phyloP scores from a whole-genome alignment of 1,140 invertebrate species.

The Littorina saxatilis region DNA sequence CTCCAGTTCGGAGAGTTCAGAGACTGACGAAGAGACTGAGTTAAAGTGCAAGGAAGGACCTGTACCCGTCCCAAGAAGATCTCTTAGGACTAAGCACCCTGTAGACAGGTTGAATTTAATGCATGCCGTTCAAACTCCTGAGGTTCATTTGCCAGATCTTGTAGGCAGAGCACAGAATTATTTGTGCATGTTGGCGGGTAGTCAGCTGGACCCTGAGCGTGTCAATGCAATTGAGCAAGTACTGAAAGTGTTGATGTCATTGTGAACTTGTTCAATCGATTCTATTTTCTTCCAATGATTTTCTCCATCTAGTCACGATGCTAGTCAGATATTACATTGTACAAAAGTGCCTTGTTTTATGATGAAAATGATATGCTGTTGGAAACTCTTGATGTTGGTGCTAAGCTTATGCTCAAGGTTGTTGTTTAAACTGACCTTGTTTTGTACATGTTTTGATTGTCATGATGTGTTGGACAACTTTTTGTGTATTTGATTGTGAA shows the following conservation, averaged over 20 bases:
- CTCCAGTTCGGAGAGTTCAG: neutral
- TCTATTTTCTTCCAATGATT: neutral
- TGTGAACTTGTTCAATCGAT: neutral
- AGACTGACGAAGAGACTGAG: neutral
- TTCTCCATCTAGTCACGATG: neutral
- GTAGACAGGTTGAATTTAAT: neutral
- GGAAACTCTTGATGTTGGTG: no score
- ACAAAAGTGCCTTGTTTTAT: no score
- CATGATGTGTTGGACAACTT: neutral
- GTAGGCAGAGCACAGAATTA: neutral
- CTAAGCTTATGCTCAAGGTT: no score
- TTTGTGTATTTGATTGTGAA: no score
- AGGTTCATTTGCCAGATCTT: neutral
- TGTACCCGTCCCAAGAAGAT: neutral
- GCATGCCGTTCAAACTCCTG: neutral
- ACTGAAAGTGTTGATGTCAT: neutral
- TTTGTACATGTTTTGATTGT: neutral
- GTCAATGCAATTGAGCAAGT: neutral
- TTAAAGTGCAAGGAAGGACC: neutral
- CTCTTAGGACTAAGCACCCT: neutral
- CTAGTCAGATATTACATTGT: no score
- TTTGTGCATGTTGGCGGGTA: neutral
- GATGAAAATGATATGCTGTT: no score
- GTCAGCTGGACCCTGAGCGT: neutral
- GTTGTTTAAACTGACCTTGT: neutral